A percentile compares a stretch with the other conserved stretches of the same genome.
phyloP scores from a whole-genome alignment of 1,140 invertebrate genomes.

The Calephelis nemesis region DNA sequence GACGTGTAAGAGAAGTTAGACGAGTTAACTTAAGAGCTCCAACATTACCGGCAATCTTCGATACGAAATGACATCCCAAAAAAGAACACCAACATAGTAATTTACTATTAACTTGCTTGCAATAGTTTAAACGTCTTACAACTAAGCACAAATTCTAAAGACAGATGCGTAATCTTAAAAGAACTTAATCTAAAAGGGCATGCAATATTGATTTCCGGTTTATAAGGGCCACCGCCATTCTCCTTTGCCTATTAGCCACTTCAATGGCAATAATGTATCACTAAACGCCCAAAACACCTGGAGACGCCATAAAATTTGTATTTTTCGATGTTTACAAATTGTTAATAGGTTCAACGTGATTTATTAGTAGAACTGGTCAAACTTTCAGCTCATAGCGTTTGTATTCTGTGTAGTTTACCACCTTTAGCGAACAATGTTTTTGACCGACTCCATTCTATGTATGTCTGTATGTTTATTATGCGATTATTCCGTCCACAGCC shows the following conservation, averaged over 20 bases:
- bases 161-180: conserved; percentile 31
- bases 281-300: conserved; percentile 41
- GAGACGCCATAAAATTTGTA: conserved; percentile 30
- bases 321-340: conserved; percentile 27
- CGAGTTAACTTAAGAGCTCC: too few species aligned
- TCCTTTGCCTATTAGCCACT: conserved; percentile 13
- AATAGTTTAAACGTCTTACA: background rate
- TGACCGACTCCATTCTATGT: too few species aligned
- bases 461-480: too few species aligned
- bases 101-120: background rate
- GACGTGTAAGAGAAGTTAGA: too few species aligned
- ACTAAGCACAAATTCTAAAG: background rate
- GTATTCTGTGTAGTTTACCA: too few species aligned
- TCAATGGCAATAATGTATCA: conserved; percentile 31
- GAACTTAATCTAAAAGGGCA: conserved; percentile 22
- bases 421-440: too few species aligned
- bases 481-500: too few species aligned
- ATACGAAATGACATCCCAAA: too few species aligned
- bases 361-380: conserved; percentile 4
- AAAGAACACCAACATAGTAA: background rate
- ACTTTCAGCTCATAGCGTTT: background rate
- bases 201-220: conserved; percentile 41
- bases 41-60: too few species aligned
- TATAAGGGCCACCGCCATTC: conserved; percentile 38
- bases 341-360: conserved; percentile 13